Percentiles rank a stretch among this genome's conserved stretches.
phyloP scores from a whole-genome alignment of 2,113 vertebrate species.

The Azemiops feae region DNA sequence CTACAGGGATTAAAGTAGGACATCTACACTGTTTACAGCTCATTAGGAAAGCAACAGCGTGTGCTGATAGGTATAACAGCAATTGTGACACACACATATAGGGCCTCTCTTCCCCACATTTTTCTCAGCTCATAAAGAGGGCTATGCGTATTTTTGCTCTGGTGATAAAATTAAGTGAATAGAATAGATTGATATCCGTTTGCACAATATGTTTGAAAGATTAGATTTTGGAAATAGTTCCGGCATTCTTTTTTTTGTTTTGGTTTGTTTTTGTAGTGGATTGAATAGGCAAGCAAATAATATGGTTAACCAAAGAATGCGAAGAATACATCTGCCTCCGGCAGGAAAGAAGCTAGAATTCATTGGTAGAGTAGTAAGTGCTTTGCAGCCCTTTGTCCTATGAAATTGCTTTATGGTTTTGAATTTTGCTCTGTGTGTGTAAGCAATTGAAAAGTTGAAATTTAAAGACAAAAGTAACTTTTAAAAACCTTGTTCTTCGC shows the following conservation, averaged over 20 bases:
- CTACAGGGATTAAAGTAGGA: constrained; percentile 54
- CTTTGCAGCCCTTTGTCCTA: neutral
- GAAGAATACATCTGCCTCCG: neutral
- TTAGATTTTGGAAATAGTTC: neutral
- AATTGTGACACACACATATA: constrained; percentile 7
- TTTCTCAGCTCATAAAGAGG: neutral
- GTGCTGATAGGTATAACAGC: constrained; percentile 30
- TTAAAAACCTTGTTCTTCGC: neutral
- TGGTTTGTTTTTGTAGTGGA: neutral
- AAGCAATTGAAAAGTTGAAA: neutral
- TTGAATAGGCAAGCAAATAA: neutral
- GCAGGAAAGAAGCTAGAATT: neutral
- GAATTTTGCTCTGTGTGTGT: neutral
- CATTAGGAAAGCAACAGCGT: constrained; percentile 28
- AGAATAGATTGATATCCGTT: neutral
- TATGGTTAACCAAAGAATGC: neutral
- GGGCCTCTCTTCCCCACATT: neutral
- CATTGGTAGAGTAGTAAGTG: neutral
- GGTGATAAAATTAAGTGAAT: neutral
- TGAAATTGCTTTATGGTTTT: neutral
- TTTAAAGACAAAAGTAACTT: neutral
- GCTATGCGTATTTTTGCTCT: neutral
- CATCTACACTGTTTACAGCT: constrained; percentile 20
- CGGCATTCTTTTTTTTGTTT: neutral
- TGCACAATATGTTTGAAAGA: neutral